Percentiles rank a stretch among this genome's conserved stretches.
These are phyloP conservation scores for Acanthurus lineatus DNA, from an alignment of 2,797 vertebrate species.

Conservation along the genomic window DNA sequence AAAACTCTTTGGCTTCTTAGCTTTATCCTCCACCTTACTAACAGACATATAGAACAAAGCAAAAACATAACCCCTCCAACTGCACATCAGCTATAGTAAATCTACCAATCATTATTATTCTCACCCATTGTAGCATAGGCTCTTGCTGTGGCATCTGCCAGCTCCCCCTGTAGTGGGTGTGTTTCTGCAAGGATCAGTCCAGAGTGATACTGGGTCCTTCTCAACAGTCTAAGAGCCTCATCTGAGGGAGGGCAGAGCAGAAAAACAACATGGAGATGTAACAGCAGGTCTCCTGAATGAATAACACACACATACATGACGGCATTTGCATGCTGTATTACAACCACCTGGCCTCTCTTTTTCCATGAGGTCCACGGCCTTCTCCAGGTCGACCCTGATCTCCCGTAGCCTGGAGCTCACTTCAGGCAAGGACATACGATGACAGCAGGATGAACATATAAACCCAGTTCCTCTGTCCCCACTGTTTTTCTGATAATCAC, in stretches of 20 bases:
- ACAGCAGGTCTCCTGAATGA: background rate
- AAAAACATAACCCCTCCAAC: background rate
- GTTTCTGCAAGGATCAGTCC: constrained; percentile 84
- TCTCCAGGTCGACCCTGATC: constrained; percentile 76
- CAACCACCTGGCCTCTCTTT: constrained; percentile 83
- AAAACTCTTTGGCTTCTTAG: background rate
- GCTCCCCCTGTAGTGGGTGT: constrained; percentile 89
- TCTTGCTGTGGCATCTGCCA: constrained; percentile 90
- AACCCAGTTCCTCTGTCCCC: constrained; percentile 46
- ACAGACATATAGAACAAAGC: background rate
- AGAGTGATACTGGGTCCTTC: constrained; percentile 75
- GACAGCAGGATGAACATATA: constrained; percentile 75
- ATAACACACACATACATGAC: background rate
- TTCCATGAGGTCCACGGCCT: constrained; percentile 84
- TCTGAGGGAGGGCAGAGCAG: constrained; percentile 75
- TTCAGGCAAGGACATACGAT: constrained; percentile 61
- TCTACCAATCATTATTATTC: constrained; percentile 7
- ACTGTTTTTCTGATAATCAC: constrained; percentile 54
- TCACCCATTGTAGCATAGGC: constrained; percentile 89
- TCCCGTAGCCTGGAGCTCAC: constrained; percentile 75
- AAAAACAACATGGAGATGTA: background rate
- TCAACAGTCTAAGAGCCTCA: constrained; percentile 82
- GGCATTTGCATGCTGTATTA: background rate
- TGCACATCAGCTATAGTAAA: background rate
- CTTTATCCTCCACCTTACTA: background rate